Conservation (phyloP, 2,113 vertebrate species). For the Archilochus colubris region DNA sequence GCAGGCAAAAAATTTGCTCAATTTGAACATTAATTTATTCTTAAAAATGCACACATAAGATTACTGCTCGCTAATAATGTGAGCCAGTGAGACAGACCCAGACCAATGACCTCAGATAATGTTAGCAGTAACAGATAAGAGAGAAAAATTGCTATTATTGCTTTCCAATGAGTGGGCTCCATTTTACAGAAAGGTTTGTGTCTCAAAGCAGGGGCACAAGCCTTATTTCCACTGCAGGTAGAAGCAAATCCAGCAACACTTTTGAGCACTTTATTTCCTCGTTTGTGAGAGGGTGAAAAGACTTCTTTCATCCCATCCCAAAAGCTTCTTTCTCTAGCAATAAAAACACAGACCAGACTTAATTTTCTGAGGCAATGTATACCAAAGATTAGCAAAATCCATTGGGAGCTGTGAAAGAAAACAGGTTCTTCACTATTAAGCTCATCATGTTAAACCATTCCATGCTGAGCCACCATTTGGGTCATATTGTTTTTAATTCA, state of each 20-base stretch:
- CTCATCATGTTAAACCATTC: not conserved
- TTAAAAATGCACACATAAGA: not conserved
- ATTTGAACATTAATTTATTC: not conserved
- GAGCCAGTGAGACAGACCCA: not conserved
- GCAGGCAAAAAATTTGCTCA: not conserved
- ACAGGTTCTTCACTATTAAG: not conserved
- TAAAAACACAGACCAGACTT: not conserved
- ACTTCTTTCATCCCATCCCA: not conserved
- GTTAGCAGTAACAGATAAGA: not conserved
- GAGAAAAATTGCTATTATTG: not conserved
- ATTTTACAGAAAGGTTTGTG: not conserved
- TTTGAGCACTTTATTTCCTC: not conserved
- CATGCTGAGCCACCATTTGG: not conserved
- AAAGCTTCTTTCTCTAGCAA: not conserved
- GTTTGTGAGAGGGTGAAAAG: not conserved
- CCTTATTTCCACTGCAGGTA: not conserved
- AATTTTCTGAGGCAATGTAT: not conserved
- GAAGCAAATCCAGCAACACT: not conserved
- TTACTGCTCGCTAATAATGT: not conserved
- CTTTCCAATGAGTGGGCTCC: not conserved
- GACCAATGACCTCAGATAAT: not conserved
- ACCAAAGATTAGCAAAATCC: not conserved
- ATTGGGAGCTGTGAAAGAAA: not conserved
- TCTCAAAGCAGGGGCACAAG: not conserved
- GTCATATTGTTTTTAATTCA: not conserved